Conservation (phyloP, 2,797 vertebrate genomes). For the Enteromius argenteus region DNA sequence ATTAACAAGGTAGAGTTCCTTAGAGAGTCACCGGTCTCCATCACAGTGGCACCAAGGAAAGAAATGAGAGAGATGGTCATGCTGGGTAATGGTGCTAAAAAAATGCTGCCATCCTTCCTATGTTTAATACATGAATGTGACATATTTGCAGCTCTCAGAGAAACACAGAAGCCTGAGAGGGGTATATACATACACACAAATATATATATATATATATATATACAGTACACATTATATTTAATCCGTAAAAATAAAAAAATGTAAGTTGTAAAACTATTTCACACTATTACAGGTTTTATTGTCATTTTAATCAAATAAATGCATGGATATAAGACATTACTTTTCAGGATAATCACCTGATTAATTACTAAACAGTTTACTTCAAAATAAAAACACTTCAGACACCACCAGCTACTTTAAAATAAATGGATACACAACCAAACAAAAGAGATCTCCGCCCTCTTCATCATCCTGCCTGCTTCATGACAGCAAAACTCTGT, state of each 20-base stretch:
- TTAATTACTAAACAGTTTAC: constrained; percentile 9
- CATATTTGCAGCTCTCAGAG: neutral
- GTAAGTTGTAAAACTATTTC: neutral
- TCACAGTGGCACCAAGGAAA: neutral
- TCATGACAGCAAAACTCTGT: constrained; percentile 26
- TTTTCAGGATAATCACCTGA: neutral
- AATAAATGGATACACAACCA: constrained; percentile 2
- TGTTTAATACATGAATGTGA: constrained; percentile 7
- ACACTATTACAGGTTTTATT: neutral
- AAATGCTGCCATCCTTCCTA: neutral
- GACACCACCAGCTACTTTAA: neutral
- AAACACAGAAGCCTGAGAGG: neutral
- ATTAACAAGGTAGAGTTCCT: constrained; percentile 49
- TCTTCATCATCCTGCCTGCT: constrained; percentile 24
- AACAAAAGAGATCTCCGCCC: constrained; percentile 4
- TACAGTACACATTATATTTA: neutral
- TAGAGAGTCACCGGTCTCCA: neutral
- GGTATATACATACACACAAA: neutral
- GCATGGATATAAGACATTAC: neutral
- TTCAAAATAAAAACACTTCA: neutral
- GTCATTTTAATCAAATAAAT: neutral
- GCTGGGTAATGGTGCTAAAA: constrained; percentile 5
- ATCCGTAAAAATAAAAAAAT: neutral
- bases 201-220: no score
- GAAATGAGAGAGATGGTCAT: neutral